A percentile compares a stretch with the other conserved stretches of the same genome.
Evolutionary conservation across 2,113 vertebrate genomes (phyloP).

Genomic region (Phrynosoma blainvillii): DNA sequence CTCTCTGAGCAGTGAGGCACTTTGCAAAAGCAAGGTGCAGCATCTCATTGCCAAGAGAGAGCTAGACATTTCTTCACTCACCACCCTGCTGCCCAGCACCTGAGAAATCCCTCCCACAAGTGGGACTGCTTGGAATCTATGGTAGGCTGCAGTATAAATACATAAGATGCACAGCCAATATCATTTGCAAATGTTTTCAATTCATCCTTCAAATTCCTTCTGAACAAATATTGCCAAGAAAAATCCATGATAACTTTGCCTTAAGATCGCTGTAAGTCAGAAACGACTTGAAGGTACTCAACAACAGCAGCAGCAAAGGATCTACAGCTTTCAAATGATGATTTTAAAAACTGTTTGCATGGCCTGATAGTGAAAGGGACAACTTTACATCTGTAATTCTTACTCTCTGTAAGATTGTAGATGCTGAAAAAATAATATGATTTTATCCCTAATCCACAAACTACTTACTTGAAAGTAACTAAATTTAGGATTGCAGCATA

Average conservation of each 20-base stretch:
- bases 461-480: neutral
- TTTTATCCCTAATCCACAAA: neutral
- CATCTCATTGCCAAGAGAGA: too few species aligned
- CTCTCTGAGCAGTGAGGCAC: too few species aligned
- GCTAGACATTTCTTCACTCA: too few species aligned
- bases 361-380: neutral
- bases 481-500: neutral
- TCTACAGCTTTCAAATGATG: neutral
- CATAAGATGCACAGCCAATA: neutral
- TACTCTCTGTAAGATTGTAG: neutral
- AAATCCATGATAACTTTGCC: too few species aligned
- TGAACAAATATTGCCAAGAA: too few species aligned
- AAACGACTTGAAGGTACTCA: too few species aligned
- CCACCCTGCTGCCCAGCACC: too few species aligned
- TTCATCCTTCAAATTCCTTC: neutral
- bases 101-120: too few species aligned
- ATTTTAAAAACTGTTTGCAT: neutral
- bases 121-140: too few species aligned
- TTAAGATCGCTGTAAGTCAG: too few species aligned
- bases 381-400: neutral
- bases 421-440: neutral
- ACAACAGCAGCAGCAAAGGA: too few species aligned
- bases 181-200: conserved; percentile 18
- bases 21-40: too few species aligned
- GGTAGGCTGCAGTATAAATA: conserved; percentile 31